Base-by-base conservation (phyloP, 2,888 invertebrate genomes). In the Caradrina kadenii region DNA sequence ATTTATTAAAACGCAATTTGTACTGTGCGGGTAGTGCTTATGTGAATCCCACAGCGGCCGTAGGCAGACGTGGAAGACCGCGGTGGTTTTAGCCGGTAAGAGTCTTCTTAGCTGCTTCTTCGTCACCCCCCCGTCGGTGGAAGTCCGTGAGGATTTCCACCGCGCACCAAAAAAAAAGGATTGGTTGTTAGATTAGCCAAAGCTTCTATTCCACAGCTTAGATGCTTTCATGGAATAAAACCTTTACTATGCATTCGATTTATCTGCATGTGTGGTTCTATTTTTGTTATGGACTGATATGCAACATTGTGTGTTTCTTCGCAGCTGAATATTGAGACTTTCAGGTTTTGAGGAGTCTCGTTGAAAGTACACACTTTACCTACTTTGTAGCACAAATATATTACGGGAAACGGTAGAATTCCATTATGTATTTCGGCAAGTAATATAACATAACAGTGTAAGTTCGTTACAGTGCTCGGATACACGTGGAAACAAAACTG, bases 401-500 rank as follows among this genome's bases (percentile, higher is more conserved):
- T 54, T 15, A 55, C 45, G 35, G 26, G 42, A 73, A 67, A 22
- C 56, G 13, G 26, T 61, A 61, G 55, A 76, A 68, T 52, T 61
- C 63, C 68, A 64, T 63, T 50, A 56, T 26, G 50, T 62, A 69
- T 73, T 69, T 52, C 69, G 58, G 50, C 55, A 55, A 31, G 48
- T 55, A 63, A 58, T 55, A 66, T 63, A 56, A 69, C 52, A 45
- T 63, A 72, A 69, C 72, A 60, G 69, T 73, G 71, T 76, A 63
- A 68, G 71, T 83, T 79, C 82, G 80, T 76, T 69, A 81, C 80
- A 73, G 69, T 53, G 10, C 13, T 69, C 69, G n/a, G 63, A 73
- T 79, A 82, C 84, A 82, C 79, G 83, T 82, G 83, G 66, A 80
- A 58, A 54, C 54, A 42, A 42, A 74, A 74, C 52, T 65, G 64